Evolutionary conservation across 2,888 invertebrate species (phyloP), one percentile per base, ranked within the genome.

Genomic region (Drosophila neonasuta): DNA sequence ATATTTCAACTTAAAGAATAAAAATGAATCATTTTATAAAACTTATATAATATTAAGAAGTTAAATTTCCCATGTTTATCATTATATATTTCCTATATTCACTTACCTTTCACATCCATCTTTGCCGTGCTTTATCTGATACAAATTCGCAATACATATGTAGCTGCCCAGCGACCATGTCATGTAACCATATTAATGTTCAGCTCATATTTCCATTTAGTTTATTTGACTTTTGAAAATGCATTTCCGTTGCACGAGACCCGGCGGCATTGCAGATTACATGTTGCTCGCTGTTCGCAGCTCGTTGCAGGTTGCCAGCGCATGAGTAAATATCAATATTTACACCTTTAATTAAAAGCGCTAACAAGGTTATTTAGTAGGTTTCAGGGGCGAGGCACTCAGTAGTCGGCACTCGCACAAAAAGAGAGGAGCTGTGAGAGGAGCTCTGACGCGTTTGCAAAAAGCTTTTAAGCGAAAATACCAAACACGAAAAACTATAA

Each of bases 311-410:
- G 41, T 32, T 52, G 78, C 54, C 68, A 65, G 66, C 42, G 86
- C 80, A 64, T 70, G 75, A 78, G 86, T 82, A 79, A 86, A 84
- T 88, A 80, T 88, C 86, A 88, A 89, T 89, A 88, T 89, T 89
- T 90, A 89, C 90, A 87, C 88, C 88, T 89, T 89, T 89, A 91
- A 91, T 90, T 91, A 90, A 90, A 89, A 90, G 88, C 87, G 85
- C 88, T 89, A 91, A 90, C 90, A 90, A 89, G 89, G 89, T 91
- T 90, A 91, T 91, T 89, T 86, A 87, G 77, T 77, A 60, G 54
- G 71, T 69, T 68, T 48, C 63, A 61, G 48, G 41, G 8, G 42
- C 49, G 34, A 54, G 74, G 44, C 86, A 67, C 79, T 69, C 76
- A 79, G 81, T 77, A 74, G 70, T 54, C 68, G 68, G 81, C 80